These are phyloP conservation scores for Dynastes maya DNA, from an alignment of 2,888 invertebrate genomes.

Conservation along the genomic window DNA sequence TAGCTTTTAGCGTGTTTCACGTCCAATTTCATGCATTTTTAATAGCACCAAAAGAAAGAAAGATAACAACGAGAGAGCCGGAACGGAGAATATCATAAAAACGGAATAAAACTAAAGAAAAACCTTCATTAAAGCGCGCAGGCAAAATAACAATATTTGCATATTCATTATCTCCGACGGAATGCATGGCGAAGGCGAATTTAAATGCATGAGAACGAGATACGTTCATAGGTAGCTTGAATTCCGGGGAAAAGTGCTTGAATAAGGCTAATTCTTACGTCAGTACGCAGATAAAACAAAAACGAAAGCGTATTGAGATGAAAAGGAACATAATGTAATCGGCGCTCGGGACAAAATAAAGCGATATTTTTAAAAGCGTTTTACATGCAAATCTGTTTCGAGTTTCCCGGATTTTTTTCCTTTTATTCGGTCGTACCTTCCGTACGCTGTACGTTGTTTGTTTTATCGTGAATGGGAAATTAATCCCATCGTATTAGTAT, in stretches of 20 bases:
- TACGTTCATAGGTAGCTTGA: neutral
- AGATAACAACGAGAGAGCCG: neutral
- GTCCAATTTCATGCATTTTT: constrained; percentile 14
- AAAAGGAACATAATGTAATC: constrained; percentile 15
- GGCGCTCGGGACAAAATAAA: constrained; percentile 20
- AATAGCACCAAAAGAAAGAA: neutral
- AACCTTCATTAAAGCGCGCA: neutral
- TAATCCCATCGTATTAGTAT: neutral
- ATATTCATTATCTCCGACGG: constrained; percentile 27
- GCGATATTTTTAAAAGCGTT: constrained; percentile 32
- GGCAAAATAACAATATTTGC: constrained; percentile 15
- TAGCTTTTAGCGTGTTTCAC: neutral
- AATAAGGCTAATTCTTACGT: constrained; percentile 26
- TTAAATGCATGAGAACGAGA: constrained; percentile 4
- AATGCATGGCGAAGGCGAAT: neutral
- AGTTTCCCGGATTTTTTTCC: neutral
- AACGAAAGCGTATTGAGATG: constrained; percentile 4
- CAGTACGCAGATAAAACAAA: constrained; percentile 10
- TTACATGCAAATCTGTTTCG: constrained; percentile 27
- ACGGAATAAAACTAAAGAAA: neutral
- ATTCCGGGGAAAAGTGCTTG: neutral
- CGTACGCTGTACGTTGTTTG: neutral
- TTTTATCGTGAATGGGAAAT: neutral
- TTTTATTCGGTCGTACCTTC: neutral
- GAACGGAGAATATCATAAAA: neutral